A percentile compares a stretch with the other conserved stretches of the same genome.
Evolutionary conservation across 2,797 vertebrate genomes (phyloP).

Genomic region (Alca torda): DNA sequence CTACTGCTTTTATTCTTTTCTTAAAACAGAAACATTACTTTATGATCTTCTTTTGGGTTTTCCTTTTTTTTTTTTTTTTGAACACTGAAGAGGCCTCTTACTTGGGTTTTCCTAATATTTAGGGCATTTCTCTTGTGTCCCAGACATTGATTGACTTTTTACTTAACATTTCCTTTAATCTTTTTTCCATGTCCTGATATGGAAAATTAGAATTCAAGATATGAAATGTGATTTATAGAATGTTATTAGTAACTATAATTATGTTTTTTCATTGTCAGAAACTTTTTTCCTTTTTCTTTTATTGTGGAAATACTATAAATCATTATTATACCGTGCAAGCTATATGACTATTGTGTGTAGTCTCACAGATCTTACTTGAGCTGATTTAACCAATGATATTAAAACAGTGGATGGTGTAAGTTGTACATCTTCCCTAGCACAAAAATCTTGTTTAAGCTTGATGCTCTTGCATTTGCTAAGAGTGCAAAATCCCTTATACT

Average conservation of each 20-base stretch:
- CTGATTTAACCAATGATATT: background rate
- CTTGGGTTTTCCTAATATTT: background rate
- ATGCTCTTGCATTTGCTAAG: background rate
- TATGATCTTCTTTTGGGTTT: background rate
- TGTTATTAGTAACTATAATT: background rate
- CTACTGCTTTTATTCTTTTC: background rate
- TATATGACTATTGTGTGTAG: background rate
- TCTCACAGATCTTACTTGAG: background rate
- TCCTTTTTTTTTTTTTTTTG: background rate
- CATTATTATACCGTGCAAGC: background rate
- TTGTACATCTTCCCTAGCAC: background rate
- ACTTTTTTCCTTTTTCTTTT: background rate
- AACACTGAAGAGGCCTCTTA: background rate
- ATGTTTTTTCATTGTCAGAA: background rate
- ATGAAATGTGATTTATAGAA: background rate
- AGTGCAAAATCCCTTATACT: background rate
- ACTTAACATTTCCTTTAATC: background rate
- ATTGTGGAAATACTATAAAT: background rate
- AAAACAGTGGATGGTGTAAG: background rate
- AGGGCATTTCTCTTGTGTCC: background rate
- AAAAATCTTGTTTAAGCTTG: background rate
- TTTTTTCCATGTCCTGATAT: background rate
- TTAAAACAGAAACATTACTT: background rate
- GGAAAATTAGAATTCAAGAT: background rate
- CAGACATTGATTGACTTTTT: background rate